Evolutionary conservation across 92 coral and sea anemone species (phyloP).

Genomic region (Parazoanthus swiftii): DNA sequence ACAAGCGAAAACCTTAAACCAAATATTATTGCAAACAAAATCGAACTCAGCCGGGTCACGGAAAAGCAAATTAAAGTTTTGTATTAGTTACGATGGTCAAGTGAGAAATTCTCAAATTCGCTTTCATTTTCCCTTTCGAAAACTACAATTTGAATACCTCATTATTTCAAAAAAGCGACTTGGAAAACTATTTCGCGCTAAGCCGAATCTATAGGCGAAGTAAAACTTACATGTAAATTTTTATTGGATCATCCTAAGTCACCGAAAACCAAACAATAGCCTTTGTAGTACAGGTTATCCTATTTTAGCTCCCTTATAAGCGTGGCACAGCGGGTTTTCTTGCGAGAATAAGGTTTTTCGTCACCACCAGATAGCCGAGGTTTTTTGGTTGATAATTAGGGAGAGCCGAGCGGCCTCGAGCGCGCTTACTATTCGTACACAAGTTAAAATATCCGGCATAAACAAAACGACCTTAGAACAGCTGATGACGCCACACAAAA

Average conservation of each 20-base stretch:
- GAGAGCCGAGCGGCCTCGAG: neutral
- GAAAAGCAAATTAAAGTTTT: constrained; percentile 19
- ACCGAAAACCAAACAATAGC: constrained; percentile 30
- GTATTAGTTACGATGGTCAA: constrained; percentile 3
- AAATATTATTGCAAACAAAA: constrained; percentile 13
- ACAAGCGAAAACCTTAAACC: neutral
- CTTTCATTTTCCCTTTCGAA: constrained; percentile 6
- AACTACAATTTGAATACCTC: neutral
- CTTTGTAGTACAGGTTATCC: constrained; percentile 13
- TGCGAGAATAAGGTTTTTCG: constrained; percentile 34
- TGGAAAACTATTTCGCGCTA: constrained; percentile 12
- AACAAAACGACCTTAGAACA: constrained; percentile 44
- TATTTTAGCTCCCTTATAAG: constrained; percentile 20
- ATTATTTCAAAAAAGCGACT: neutral
- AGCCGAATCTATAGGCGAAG: neutral
- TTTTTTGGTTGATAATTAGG: constrained; percentile 21
- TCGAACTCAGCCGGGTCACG: neutral
- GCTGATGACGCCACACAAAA: constrained; percentile 40
- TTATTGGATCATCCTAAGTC: constrained; percentile 13
- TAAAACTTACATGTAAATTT: constrained; percentile 7
- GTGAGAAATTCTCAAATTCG: constrained; percentile 3
- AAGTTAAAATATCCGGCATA: constrained; percentile 60
- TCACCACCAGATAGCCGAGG: constrained; percentile 32
- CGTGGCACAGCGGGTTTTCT: constrained; percentile 37
- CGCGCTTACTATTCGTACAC: constrained; percentile 20